These are phyloP conservation scores for Brachyhypopomus occidentalis DNA, from an alignment of 2,113 vertebrate genomes.

Conservation along the genomic window DNA sequence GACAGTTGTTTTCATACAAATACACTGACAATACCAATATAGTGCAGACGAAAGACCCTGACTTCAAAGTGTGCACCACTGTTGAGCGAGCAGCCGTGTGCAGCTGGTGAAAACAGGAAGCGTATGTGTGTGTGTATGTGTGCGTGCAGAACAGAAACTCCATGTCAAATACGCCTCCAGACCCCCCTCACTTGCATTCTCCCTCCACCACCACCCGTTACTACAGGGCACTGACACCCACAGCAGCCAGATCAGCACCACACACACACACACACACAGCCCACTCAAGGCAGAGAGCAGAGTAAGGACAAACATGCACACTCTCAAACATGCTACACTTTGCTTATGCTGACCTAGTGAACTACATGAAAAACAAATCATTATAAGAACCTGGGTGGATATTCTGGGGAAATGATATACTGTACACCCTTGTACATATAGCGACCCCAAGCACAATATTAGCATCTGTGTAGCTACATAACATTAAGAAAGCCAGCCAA, in stretches of 20 bases:
- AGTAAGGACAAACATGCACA: slow-evolving; percentile 4
- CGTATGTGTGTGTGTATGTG: slow-evolving; percentile 47
- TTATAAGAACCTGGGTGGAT: neutral
- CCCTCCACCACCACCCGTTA: slow-evolving; percentile 30
- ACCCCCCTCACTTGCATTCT: slow-evolving; percentile 36
- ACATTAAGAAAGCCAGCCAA: too few species aligned
- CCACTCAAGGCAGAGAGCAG: slow-evolving; percentile 2
- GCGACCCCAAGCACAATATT: too few species aligned
- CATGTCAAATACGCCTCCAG: slow-evolving; percentile 49
- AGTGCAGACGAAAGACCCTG: slow-evolving; percentile 14
- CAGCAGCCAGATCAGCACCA: slow-evolving; percentile 32
- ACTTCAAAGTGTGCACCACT: slow-evolving; percentile 18
- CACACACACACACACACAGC: slow-evolving; percentile 8
- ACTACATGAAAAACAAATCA: neutral
- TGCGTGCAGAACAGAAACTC: slow-evolving; percentile 74
- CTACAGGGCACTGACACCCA: slow-evolving; percentile 19
- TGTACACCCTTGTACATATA: slow-evolving; percentile 2
- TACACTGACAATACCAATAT: neutral
- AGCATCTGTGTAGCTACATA: too few species aligned
- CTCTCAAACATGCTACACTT: too few species aligned
- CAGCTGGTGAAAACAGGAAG: slow-evolving; percentile 76
- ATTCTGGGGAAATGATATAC: neutral
- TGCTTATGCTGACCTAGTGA: slow-evolving; percentile 5
- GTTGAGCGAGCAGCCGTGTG: slow-evolving; percentile 51
- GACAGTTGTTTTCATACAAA: neutral